Percentiles rank a stretch among this genome's conserved stretches.
These are phyloP conservation scores for Carcina quercana DNA, from an alignment of 2,888 invertebrate genomes.

Conservation along the genomic window DNA sequence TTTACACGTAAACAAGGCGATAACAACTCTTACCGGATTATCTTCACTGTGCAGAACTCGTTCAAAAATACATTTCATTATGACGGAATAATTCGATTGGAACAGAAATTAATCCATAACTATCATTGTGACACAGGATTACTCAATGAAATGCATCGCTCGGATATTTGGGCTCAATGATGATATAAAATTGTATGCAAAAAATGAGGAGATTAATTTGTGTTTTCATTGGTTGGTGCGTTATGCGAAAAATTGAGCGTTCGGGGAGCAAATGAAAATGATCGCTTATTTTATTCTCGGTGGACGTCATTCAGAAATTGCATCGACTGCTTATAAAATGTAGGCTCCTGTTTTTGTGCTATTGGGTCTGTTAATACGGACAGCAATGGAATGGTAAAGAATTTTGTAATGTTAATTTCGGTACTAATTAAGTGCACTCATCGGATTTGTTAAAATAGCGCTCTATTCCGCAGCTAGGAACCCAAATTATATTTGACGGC, in stretches of 20 bases:
- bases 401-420: no score
- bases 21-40: constrained; percentile 36
- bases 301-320: constrained; percentile 46
- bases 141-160: constrained; percentile 52
- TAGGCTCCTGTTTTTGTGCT: no score
- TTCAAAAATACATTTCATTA: constrained; percentile 34
- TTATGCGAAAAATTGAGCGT: constrained; percentile 70
- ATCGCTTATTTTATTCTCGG: constrained; percentile 54
- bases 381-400: no score
- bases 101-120: constrained; percentile 59
- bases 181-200: constrained; percentile 70
- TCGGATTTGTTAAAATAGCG: constrained; percentile 44
- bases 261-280: constrained; percentile 64
- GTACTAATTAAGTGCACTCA: no score
- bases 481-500: constrained; percentile 65
- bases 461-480: constrained; percentile 60
- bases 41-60: constrained; percentile 21
- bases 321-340: no score
- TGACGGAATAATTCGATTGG: constrained; percentile 57
- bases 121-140: constrained; percentile 61
- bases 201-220: constrained; percentile 74
- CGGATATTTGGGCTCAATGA: constrained; percentile 65
- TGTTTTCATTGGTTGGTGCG: constrained; percentile 69
- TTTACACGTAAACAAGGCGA: constrained; percentile 34
- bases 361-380: no score